Conservation (phyloP, 2,113 vertebrate genomes). For the Petrocephalus microphthalmus region DNA sequence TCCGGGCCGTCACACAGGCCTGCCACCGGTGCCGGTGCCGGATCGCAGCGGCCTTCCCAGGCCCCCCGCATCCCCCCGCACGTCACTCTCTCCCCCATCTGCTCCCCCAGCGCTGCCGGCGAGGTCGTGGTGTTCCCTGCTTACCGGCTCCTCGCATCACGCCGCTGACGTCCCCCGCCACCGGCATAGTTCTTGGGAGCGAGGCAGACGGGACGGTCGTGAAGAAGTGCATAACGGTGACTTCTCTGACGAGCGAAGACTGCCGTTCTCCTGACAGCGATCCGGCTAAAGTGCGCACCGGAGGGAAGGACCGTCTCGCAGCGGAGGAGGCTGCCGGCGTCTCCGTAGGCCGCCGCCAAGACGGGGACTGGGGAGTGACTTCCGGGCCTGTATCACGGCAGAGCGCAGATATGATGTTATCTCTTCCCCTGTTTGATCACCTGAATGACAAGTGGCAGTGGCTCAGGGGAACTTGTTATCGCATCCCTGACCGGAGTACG, state of each 20-base stretch:
- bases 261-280: background rate
- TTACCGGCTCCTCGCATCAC: background rate
- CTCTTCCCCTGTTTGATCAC: slow-evolving; percentile 39
- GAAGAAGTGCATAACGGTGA: background rate
- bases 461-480: slow-evolving; percentile 41
- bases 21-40: background rate
- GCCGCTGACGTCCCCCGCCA: background rate
- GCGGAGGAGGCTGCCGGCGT: background rate
- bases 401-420: slow-evolving; percentile 34
- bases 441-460: slow-evolving; percentile 42
- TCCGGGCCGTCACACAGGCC: background rate
- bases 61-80: background rate
- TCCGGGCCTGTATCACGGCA: slow-evolving; percentile 18
- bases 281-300: background rate
- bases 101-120: background rate
- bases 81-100: background rate
- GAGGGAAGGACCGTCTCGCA: background rate
- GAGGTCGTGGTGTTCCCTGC: background rate
- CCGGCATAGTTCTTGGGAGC: background rate
- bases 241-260: background rate
- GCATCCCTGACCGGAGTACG: slow-evolving; percentile 30
- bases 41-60: background rate
- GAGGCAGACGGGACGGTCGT: background rate
- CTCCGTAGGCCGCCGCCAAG: background rate
- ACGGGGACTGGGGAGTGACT: slow-evolving; percentile 3